Conservation (phyloP, 1,140 invertebrate genomes). For the Leptonema lineaticorne region DNA sequence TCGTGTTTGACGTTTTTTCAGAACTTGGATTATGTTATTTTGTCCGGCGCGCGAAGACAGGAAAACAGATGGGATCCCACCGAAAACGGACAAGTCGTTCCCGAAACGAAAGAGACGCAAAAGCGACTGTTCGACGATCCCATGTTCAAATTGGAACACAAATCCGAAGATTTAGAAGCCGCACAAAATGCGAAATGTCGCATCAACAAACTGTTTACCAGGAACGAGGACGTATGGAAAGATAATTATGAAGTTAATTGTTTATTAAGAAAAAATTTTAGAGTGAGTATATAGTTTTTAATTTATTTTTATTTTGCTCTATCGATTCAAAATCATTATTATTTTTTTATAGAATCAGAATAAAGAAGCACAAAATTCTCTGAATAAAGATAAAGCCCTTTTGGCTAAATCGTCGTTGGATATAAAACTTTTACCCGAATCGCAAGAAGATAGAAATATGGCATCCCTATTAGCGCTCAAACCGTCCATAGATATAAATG, state of each 20-base stretch:
- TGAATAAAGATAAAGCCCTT: conserved; percentile 69
- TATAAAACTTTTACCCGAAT: conserved; percentile 76
- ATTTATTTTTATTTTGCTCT: conserved; percentile 22
- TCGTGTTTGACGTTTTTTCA: conserved; percentile 53
- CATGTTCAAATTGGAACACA: conserved; percentile 96
- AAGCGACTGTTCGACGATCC: conserved; percentile 89
- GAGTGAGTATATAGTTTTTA: conserved; percentile 60
- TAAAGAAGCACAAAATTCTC: conserved; percentile 70
- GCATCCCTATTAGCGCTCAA: conserved; percentile 72
- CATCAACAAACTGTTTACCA: conserved; percentile 71
- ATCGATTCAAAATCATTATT: conserved; percentile 39
- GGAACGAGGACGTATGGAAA: conserved; percentile 78
- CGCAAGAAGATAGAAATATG: conserved; percentile 75
- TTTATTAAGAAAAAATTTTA: conserved; percentile 76
- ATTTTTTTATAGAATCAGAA: conserved; percentile 65
- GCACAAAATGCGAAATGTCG: conserved; percentile 70
- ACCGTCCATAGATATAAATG: conserved; percentile 56
- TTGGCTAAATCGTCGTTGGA: conserved; percentile 76
- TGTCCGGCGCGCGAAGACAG: conserved; percentile 92
- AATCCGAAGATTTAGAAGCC: conserved; percentile 74
- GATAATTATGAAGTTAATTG: conserved; percentile 91
- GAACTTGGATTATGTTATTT: conserved; percentile 97
- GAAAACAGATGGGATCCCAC: conserved; percentile 98
- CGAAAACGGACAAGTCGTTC: conserved; percentile 92
- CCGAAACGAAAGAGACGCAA: conserved; percentile 85